phyloP scores from a whole-genome alignment of 37 sponge, comb jelly and placozoan genomes.

The Lycopodina hypogea region DNA sequence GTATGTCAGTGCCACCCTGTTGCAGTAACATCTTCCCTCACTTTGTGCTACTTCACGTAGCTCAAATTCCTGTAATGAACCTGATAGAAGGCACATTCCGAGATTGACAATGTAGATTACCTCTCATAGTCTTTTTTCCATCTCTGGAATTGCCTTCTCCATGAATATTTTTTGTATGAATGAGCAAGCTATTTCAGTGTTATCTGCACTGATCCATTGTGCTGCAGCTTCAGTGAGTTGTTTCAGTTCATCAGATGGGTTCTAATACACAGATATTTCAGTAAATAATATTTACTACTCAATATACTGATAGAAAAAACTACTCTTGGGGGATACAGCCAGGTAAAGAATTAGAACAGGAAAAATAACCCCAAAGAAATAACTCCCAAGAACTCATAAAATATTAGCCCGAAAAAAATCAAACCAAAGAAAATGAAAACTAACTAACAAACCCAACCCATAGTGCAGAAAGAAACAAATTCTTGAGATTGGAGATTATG shows the following conservation, averaged over 20 bases:
- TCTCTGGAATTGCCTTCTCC: conserved; percentile 90
- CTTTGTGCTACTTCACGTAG: conserved; percentile 68
- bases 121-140: conserved; percentile 93
- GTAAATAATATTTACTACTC: too few species aligned
- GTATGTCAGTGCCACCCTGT: conserved; percentile 75
- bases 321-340: too few species aligned
- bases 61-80: conserved; percentile 71
- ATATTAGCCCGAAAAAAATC: too few species aligned
- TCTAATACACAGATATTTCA: conserved; percentile 1
- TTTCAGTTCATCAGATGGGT: conserved; percentile 65
- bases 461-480: conserved; percentile 56
- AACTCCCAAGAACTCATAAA: too few species aligned
- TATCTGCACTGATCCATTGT: conserved; percentile 83
- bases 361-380: too few species aligned
- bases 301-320: too few species aligned
- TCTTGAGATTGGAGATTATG: conserved; percentile 89
- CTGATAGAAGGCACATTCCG: background rate
- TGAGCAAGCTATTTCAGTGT: conserved; percentile 96
- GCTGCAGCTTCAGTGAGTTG: conserved; percentile 71
- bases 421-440: too few species aligned
- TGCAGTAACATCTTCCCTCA: conserved; percentile 82
- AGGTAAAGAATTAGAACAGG: too few species aligned
- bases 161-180: conserved; percentile 97
- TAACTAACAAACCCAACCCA: too few species aligned
- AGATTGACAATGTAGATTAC: conserved; percentile 19